phyloP scores from a whole-genome alignment of 2,113 vertebrate species.

The Ochotona princeps region DNA sequence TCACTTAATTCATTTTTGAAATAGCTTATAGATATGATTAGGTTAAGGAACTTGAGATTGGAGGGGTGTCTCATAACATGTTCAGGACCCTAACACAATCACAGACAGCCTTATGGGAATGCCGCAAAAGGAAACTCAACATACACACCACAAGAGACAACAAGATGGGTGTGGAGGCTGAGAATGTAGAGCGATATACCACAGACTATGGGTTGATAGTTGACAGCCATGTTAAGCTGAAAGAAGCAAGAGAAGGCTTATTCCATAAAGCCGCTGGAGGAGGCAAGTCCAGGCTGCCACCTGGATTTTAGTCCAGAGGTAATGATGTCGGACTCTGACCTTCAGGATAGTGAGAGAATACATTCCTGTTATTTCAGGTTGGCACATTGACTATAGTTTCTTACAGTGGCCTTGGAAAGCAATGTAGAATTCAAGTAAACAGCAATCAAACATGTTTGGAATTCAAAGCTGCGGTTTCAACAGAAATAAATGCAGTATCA shows the following conservation, averaged over 20 bases:
- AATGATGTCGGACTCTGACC: neutral
- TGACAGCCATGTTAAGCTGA: neutral
- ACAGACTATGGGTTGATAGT: neutral
- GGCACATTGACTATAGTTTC: neutral
- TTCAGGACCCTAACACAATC: neutral
- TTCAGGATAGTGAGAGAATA: neutral
- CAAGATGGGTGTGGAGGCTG: neutral
- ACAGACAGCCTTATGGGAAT: neutral
- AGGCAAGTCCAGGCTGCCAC: neutral
- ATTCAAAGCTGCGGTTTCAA: neutral
- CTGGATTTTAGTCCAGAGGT: neutral
- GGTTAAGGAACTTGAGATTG: neutral
- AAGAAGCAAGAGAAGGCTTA: neutral
- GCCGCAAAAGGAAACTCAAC: neutral
- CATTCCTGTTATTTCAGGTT: neutral
- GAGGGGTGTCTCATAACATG: neutral
- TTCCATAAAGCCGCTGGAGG: neutral
- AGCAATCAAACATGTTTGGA: neutral
- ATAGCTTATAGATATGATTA: neutral
- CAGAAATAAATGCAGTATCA: neutral
- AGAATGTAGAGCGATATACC: neutral
- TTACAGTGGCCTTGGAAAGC: neutral
- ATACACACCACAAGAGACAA: neutral
- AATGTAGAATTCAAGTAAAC: conserved; percentile 22
- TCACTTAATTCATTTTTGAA: no score